These are phyloP conservation scores for Deroplatys truncata DNA, from an alignment of 2,888 invertebrate genomes.

Conservation along the genomic window DNA sequence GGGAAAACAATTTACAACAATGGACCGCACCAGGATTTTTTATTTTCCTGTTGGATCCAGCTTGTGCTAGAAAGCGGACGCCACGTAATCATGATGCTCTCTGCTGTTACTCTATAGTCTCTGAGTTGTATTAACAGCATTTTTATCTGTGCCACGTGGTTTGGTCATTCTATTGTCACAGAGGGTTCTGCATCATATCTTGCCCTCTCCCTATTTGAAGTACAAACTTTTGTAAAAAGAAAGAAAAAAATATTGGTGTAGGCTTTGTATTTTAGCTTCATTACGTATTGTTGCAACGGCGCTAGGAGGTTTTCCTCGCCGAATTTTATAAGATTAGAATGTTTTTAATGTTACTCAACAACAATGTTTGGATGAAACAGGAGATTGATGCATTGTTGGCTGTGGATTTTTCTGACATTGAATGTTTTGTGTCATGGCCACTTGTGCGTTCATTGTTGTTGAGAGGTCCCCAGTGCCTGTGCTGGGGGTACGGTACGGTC, in stretches of 20 bases:
- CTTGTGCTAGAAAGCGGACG: too few relatives aligned
- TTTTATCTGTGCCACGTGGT: not conserved
- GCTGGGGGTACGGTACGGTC: not conserved
- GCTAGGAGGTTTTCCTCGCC: too few relatives aligned
- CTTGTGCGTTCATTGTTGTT: not conserved
- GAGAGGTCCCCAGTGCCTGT: too few relatives aligned
- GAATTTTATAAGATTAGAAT: not conserved
- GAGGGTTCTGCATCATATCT: not conserved
- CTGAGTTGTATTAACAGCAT: not conserved
- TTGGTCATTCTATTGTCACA: not conserved
- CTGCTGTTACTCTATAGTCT: too few relatives aligned
- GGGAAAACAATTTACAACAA: too few relatives aligned
- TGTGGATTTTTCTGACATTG: too few relatives aligned
- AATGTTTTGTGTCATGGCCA: not conserved
- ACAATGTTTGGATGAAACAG: not conserved
- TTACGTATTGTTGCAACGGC: not conserved
- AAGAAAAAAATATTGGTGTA: slow-evolving; percentile 13
- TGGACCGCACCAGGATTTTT: too few relatives aligned
- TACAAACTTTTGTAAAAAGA: slow-evolving; percentile 22
- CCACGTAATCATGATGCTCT: too few relatives aligned
- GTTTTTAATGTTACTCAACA: not conserved
- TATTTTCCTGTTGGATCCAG: too few relatives aligned
- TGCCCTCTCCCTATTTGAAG: slow-evolving; percentile 19
- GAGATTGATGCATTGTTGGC: too few relatives aligned
- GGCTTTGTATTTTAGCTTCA: not conserved